Conservation (phyloP, 2,888 invertebrate species). For the Drosophila heteroneura region DNA sequence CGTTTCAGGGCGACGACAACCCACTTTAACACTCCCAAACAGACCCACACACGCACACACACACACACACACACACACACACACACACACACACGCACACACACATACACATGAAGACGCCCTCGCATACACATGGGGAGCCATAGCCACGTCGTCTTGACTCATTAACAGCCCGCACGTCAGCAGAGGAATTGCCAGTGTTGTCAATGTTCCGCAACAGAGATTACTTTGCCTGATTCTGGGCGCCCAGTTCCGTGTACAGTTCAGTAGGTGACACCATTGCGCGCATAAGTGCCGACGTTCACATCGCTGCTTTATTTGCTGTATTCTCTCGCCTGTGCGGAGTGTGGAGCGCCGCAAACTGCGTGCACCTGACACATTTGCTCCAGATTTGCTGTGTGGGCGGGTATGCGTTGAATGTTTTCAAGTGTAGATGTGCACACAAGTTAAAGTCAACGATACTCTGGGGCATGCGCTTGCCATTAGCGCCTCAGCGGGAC, state of each 20-base stretch:
- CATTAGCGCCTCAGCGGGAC: conserved; percentile 33
- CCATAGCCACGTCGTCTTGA: conserved; percentile 40
- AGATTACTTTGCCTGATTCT: conserved; percentile 71
- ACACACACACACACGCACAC: neutral
- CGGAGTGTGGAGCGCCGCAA: conserved; percentile 20
- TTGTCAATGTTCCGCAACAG: conserved; percentile 52
- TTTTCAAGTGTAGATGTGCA: conserved; percentile 21
- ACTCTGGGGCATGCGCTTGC: conserved; percentile 29
- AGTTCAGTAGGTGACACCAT: conserved; percentile 79
- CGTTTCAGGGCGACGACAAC: conserved; percentile 55
- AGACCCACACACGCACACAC: neutral
- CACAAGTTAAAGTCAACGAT: conserved; percentile 55
- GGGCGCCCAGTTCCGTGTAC: conserved; percentile 27
- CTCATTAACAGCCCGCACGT: conserved; percentile 70
- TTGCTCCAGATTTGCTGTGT: conserved; percentile 71
- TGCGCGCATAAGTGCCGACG: conserved; percentile 56
- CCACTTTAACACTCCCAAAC: conserved; percentile 59
- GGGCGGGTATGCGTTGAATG: conserved; percentile 13
- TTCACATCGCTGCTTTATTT: conserved; percentile 68
- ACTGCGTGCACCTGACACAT: conserved; percentile 75
- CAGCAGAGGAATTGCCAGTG: conserved; percentile 21
- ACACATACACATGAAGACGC: neutral
- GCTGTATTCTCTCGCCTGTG: conserved; percentile 11
- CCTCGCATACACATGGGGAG: conserved; percentile 8
- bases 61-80: neutral